Evolutionary conservation across 2,888 invertebrate species (phyloP).

Genomic region (Leptopilina drosophilae): DNA sequence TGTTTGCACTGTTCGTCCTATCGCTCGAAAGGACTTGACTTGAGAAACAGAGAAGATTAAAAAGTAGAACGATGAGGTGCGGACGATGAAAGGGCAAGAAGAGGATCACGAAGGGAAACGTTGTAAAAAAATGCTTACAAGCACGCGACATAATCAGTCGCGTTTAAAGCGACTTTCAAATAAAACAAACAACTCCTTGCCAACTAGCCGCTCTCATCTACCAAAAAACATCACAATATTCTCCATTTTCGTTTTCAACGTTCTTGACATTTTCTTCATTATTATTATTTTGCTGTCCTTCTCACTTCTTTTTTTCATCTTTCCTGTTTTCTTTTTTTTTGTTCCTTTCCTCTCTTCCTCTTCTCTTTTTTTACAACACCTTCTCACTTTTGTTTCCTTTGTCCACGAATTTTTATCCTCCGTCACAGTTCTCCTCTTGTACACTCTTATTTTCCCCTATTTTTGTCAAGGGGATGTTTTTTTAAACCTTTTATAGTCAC

Average conservation of each 20-base stretch:
- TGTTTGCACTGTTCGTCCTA: constrained; percentile 50
- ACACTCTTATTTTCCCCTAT: neutral
- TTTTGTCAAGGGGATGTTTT: no score
- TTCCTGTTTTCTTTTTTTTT: neutral
- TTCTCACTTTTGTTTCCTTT: neutral
- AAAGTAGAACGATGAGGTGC: constrained; percentile 55
- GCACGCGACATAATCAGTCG: constrained; percentile 75
- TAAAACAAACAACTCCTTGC: constrained; percentile 53
- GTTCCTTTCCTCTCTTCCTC: neutral
- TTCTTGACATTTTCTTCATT: neutral
- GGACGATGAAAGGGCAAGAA: constrained; percentile 47
- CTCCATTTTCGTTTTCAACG: constrained; percentile 29
- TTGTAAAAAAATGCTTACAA: constrained; percentile 66
- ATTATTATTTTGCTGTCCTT: no score
- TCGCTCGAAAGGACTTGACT: constrained; percentile 55
- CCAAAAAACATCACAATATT: constrained; percentile 46
- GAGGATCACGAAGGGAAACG: constrained; percentile 60
- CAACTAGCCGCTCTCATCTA: constrained; percentile 66
- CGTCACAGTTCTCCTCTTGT: neutral
- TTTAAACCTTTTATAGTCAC: no score
- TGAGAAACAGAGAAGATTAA: constrained; percentile 53
- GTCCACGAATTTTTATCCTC: neutral
- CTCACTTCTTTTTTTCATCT: constrained; percentile 28
- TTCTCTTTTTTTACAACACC: neutral
- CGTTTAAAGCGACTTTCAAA: constrained; percentile 61